phyloP scores from a whole-genome alignment of 2,797 vertebrate species.

The Gastrophryne carolinensis region DNA sequence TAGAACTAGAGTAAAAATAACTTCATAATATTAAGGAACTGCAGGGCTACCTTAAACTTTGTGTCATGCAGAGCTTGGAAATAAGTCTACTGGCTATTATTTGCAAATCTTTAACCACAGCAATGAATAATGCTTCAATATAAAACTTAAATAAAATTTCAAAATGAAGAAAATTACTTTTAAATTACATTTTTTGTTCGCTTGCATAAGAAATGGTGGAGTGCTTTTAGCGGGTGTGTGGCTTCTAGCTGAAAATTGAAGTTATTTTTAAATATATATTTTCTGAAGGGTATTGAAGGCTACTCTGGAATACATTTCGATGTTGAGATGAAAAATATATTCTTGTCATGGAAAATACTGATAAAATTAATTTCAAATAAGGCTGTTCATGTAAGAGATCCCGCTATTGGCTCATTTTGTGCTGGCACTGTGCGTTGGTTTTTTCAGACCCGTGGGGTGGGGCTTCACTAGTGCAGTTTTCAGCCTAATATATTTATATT shows the following conservation, averaged over 20 bases:
- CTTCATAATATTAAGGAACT: too few species aligned
- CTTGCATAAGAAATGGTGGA: conserved; percentile 9
- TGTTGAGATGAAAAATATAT: neutral
- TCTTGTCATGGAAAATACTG: too few species aligned
- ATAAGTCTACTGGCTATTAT: neutral
- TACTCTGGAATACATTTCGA: conserved; percentile 3
- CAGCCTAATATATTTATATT: too few species aligned
- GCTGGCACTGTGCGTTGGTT: too few species aligned
- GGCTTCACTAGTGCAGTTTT: too few species aligned
- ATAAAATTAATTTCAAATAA: too few species aligned
- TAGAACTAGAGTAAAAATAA: too few species aligned
- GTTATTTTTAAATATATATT: neutral
- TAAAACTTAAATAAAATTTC: conserved; percentile 10
- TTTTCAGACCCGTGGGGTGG: too few species aligned
- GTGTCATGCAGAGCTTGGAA: neutral
- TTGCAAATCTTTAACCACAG: neutral
- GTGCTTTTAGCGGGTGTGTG: neutral
- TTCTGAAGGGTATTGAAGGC: conserved; percentile 2
- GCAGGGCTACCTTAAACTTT: neutral
- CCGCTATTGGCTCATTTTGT: too few species aligned
- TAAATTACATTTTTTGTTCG: conserved; percentile 11
- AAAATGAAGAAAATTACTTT: conserved; percentile 6
- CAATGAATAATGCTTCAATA: neutral
- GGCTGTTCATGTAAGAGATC: too few species aligned
- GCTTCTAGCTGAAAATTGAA: conserved; percentile 16